Evolutionary conservation across 1,140 invertebrate species (phyloP), one percentile per base, ranked within the genome.

Genomic region (Brachionus plicatilis): DNA sequence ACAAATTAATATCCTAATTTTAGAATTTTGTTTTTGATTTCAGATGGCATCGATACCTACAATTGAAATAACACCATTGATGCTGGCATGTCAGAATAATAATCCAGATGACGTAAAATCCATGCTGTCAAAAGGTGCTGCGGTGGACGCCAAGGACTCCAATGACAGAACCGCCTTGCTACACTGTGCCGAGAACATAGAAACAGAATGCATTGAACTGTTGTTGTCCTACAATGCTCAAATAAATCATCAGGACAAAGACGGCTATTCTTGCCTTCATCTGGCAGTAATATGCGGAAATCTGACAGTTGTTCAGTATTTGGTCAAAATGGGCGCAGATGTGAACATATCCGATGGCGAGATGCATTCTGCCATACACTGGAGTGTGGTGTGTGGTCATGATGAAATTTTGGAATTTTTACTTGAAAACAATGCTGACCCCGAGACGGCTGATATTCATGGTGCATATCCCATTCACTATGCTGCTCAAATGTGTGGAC

Each of bases 401-500:
- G 75, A 87, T 8, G 86, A 87, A n/a, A 85, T 88, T 1, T 90
- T 98, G 83, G 92, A 96, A 6, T 91, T 95, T 0, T 92, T 98
- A 6, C 89, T 97, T 72, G 92, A 93, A 2, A 92, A 93, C 0
- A 95, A 95, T 3, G 95, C 95, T 0, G 92, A 93, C 85, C 92
- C 95, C 12, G 93, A 94, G 0, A 94, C 93, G 0, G 93, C 95
- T 0, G 97, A 99, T 89, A 93, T 95, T 83, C 95, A 98, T 88
- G 94, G 95, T 5, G 97, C 96, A 9, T 95, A 94, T 87, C 96
- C 97, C 0, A 90, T 99, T 27, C 97, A 99, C 89, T 99, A 99
- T 90, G 96, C 96, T 0, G 95, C 96, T 20, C 96, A 98, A 89
- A 96, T 97, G 92, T 96, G 95, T 87, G 95, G 86, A 2, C 70